Evolutionary conservation across 2,888 invertebrate species (phyloP), one percentile per base, ranked within the genome.

Genomic region (Acronicta alni): DNA sequence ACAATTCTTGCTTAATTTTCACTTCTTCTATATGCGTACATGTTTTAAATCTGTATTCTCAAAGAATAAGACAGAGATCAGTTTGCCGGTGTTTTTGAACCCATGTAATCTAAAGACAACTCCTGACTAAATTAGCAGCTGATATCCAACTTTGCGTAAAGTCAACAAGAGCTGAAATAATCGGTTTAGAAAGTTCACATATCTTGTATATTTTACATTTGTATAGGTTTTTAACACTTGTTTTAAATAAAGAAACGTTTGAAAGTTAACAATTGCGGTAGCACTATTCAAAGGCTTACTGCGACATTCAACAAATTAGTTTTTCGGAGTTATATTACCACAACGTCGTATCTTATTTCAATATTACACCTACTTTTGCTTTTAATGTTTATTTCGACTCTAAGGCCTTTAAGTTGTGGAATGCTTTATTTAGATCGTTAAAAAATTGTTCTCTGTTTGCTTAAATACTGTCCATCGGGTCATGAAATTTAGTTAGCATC

Each of bases 251-350:
- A 30, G 26, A 70, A 57, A 23, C 45, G 16, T 58, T 64, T 32
- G 17, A 43, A 52, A 41, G 15, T 49, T 14, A 49, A 46, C 20
- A 53, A 18, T 39, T 30, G 41, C 52, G 14, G 71, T 67, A 67
- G 72, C 66, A 26, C 14, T 49, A 49, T 47, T 44, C 18, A 64
- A 46, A 67, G 53, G 59, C 67, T 71, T 65, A 71, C 45, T 9
- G 1, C 26, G 72, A 65, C 67, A 71, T 14, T 46, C 58, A 23
- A 67, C 67, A 67, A 67, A 67, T 67, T 30, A 26, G 38, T 54
- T 46, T 64, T 49, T 30, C 23, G 48, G 26, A 38, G 23, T 48
- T 10, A 38, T 48, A 38, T 42, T 53, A 48, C 37, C 44, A 23
- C 10, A 17, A 10, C 3, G 17, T 30, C 26, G 26, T 57, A 45